These are phyloP conservation scores for Diarsia dahlii DNA, from an alignment of 2,888 invertebrate genomes.

Conservation along the genomic window DNA sequence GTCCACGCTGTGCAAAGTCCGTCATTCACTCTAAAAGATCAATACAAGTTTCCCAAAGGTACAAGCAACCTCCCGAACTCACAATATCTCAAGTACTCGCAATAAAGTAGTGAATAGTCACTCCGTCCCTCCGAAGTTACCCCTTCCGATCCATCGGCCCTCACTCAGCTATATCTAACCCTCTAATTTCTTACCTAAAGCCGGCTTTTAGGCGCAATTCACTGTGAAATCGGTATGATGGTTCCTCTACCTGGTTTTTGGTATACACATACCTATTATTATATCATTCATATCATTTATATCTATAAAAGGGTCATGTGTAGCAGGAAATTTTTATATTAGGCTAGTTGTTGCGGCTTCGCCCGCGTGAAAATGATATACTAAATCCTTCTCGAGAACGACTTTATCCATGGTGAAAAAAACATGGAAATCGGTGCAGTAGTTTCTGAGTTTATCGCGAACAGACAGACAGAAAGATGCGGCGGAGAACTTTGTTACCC, in stretches of 20 bases:
- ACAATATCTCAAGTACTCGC: conserved; percentile 30
- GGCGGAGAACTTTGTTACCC: too few relatives aligned
- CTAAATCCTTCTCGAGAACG: too few relatives aligned
- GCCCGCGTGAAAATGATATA: too few relatives aligned
- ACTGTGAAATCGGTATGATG: conserved; percentile 29
- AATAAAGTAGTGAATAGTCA: conserved; percentile 14
- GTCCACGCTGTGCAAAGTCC: too few relatives aligned
- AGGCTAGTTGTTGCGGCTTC: too few relatives aligned
- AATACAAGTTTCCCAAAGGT: conserved; percentile 15
- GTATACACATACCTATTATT: background rate
- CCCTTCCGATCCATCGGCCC: conserved; percentile 39
- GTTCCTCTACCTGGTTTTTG: conserved; percentile 1
- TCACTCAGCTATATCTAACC: conserved; percentile 25
- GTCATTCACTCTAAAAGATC: conserved; percentile 8
- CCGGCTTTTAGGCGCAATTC: conserved; percentile 21
- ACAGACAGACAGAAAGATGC: too few relatives aligned
- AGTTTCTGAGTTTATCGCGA: too few relatives aligned
- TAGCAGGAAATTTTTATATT: background rate
- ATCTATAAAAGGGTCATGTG: background rate
- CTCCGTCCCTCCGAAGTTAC: conserved; percentile 20
- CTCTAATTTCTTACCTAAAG: conserved; percentile 37
- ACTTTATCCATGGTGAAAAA: too few relatives aligned
- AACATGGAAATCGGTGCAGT: too few relatives aligned
- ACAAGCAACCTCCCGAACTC: conserved; percentile 1
- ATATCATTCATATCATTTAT: too few relatives aligned